Percentiles rank a stretch among this genome's conserved stretches.
phyloP scores from a whole-genome alignment of 1,140 invertebrate genomes.

The Limonius californicus region DNA sequence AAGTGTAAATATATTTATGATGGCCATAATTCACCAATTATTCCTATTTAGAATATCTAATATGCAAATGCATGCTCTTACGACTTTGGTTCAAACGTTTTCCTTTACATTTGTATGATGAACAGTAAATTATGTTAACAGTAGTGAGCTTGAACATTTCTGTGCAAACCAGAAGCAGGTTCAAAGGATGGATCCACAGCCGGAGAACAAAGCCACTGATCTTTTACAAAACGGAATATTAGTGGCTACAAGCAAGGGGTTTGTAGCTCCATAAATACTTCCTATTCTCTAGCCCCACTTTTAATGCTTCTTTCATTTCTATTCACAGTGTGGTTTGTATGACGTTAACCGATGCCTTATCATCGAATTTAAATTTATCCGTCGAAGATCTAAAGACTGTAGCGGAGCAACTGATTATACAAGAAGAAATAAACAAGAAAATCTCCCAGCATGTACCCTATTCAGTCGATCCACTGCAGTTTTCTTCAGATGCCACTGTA shows the following conservation, averaged over 20 bases:
- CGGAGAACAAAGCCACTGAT: constrained; percentile 41
- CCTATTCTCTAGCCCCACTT: too few species aligned
- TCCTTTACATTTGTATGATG: too few species aligned
- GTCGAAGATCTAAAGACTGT: constrained; percentile 48
- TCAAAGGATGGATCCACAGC: not conserved
- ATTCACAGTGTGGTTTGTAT: constrained; percentile 46
- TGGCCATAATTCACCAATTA: too few species aligned
- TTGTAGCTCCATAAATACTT: constrained; percentile 23
- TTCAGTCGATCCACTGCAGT: not conserved
- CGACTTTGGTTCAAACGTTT: too few species aligned
- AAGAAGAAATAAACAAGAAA: constrained; percentile 32
- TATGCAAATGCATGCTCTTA: too few species aligned
- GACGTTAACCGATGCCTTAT: constrained; percentile 48
- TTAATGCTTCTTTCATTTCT: constrained; percentile 18
- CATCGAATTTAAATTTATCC: constrained; percentile 46
- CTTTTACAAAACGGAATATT: constrained; percentile 48
- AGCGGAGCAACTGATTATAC: constrained; percentile 45
- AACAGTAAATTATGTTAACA: too few species aligned
- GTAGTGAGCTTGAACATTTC: too few species aligned
- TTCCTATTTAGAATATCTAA: too few species aligned
- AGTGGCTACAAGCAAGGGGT: constrained; percentile 49
- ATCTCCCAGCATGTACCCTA: constrained; percentile 7
- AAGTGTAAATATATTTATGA: too few species aligned
- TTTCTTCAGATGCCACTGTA: constrained; percentile 27
- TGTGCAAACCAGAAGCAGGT: too few species aligned